phyloP scores from a whole-genome alignment of 2,113 vertebrate genomes.

The Aptenodytes forsteri region DNA sequence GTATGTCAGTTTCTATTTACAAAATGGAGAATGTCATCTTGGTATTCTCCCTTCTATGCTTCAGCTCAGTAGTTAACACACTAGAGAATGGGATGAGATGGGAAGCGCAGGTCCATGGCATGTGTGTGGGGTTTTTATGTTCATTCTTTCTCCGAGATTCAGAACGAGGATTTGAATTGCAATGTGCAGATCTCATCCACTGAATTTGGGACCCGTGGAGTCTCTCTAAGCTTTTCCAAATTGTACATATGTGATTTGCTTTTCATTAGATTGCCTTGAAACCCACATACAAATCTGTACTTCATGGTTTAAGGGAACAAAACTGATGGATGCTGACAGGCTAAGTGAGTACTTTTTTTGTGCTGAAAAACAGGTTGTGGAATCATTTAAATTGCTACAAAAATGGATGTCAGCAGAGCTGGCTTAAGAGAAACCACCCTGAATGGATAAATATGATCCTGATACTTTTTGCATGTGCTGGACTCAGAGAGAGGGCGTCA shows the following conservation, averaged over 20 bases:
- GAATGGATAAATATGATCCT: background rate
- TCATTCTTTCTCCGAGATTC: background rate
- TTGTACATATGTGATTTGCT: background rate
- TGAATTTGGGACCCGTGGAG: background rate
- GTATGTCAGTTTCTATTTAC: background rate
- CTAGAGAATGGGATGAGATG: no score
- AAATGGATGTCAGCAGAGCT: background rate
- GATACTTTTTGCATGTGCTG: background rate
- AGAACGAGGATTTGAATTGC: background rate
- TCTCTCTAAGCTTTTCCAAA: background rate
- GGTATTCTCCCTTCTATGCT: background rate
- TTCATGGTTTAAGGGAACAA: background rate
- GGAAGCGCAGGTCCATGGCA: background rate
- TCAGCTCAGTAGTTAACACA: background rate
- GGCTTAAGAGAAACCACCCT: background rate
- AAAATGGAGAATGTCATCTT: background rate
- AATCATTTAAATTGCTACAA: background rate
- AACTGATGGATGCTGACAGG: background rate
- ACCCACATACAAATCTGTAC: background rate
- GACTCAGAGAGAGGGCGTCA: background rate
- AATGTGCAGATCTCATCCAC: background rate
- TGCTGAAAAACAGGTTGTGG: background rate
- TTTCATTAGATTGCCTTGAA: background rate
- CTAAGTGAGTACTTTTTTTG: background rate
- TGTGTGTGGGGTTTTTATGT: rapidly evolving